phyloP scores from a whole-genome alignment of 2,888 invertebrate species.

The Ctena decussata region DNA sequence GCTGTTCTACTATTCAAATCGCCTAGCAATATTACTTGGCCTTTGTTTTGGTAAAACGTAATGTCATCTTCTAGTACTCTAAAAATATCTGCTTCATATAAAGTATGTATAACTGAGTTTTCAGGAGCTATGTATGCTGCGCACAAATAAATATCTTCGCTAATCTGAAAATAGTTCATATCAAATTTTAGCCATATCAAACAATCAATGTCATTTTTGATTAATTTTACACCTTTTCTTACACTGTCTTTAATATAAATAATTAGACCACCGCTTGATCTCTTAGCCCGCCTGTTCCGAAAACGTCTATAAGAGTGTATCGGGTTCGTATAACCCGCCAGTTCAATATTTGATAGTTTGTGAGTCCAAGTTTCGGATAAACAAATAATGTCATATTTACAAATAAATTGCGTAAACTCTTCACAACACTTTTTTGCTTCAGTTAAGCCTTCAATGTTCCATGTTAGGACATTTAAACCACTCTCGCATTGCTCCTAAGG shows the following conservation, averaged over 20 bases:
- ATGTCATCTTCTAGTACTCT: neutral
- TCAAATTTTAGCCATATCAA: constrained; percentile 16
- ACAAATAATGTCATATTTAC: constrained; percentile 19
- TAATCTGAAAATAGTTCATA: neutral
- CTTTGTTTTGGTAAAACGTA: neutral
- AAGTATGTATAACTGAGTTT: constrained; percentile 1
- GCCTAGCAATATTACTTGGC: neutral
- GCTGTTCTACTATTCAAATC: neutral
- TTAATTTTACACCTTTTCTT: constrained; percentile 7
- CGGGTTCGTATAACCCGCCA: constrained; percentile 11
- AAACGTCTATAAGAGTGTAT: constrained; percentile 17
- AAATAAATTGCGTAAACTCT: constrained; percentile 2
- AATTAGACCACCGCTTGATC: constrained; percentile 21
- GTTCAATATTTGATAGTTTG: constrained; percentile 5
- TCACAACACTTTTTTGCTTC: neutral
- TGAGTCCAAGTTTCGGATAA: constrained; percentile 19
- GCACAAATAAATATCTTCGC: neutral
- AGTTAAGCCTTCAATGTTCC: constrained; percentile 27
- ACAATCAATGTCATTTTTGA: constrained; percentile 28
- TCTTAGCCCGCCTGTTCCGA: constrained; percentile 7
- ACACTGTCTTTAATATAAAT: constrained; percentile 17
- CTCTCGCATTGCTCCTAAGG: neutral
- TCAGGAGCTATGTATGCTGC: constrained; percentile 16
- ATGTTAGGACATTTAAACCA: constrained; percentile 1
- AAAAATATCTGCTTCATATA: constrained; percentile 22